A percentile compares a stretch with the other conserved stretches of the same genome.
Evolutionary conservation across 2,888 invertebrate genomes (phyloP).

Genomic region (Drosophila formosana): DNA sequence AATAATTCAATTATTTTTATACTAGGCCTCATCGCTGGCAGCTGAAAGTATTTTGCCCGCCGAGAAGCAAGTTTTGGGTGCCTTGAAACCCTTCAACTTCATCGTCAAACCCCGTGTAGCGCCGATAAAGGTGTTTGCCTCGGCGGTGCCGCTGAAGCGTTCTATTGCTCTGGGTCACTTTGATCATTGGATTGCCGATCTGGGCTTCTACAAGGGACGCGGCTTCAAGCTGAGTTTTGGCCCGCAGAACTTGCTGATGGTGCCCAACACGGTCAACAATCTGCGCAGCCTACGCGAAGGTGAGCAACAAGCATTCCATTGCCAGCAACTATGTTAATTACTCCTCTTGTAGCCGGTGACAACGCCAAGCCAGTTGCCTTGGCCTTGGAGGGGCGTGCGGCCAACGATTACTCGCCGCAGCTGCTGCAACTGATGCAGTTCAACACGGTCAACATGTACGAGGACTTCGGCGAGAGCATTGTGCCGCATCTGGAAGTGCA

Average conservation of each 20-base stretch:
- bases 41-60: conserved; percentile 30
- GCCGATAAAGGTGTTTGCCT: conserved; percentile 83
- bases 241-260: conserved; percentile 87
- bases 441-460: conserved; percentile 67
- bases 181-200: conserved; percentile 86
- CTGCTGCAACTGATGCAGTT: conserved; percentile 81
- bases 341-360: conserved; percentile 11
- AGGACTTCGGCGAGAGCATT: conserved; percentile 86
- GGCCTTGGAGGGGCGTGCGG: conserved; percentile 73
- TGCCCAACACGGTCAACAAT: conserved; percentile 85
- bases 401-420: conserved; percentile 76
- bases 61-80: conserved; percentile 12
- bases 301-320: conserved; percentile 17
- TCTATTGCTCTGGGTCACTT: conserved; percentile 75
- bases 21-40: conserved; percentile 61
- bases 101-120: conserved; percentile 85
- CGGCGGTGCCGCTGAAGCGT: conserved; percentile 83
- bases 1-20: background rate
- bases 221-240: conserved; percentile 92
- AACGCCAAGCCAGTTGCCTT: conserved; percentile 49
- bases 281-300: conserved; percentile 46
- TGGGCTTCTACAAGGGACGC: conserved; percentile 88
- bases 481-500: conserved; percentile 88
- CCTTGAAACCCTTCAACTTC: conserved; percentile 57
- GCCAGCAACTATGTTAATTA: background rate